phyloP scores from a whole-genome alignment of 2,888 invertebrate genomes.

The Athalia cordata region DNA sequence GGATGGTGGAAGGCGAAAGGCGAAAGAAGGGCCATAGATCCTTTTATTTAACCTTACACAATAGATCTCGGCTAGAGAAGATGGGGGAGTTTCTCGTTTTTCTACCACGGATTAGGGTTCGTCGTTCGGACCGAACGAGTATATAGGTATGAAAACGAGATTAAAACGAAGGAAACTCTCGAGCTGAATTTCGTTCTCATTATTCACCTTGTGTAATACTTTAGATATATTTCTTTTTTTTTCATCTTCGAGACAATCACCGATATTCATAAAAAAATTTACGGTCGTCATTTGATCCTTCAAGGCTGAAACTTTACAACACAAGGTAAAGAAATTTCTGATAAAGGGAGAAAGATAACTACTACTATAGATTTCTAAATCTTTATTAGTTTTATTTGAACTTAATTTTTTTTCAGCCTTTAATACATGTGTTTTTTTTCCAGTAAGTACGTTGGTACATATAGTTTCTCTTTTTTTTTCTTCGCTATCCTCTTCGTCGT shows the following conservation, averaged over 20 bases:
- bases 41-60: conserved; percentile 32
- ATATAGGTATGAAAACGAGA: conserved; percentile 7
- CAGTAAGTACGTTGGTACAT: too few relatives aligned
- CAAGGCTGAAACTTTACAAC: too few relatives aligned
- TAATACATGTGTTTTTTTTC: too few relatives aligned
- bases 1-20: conserved; percentile 1
- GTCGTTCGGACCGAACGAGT: conserved; percentile 10
- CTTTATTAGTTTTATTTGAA: too few relatives aligned
- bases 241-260: too few relatives aligned
- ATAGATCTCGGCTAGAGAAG: neutral
- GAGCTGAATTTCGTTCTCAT: neutral
- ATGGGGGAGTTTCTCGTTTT: conserved; percentile 10
- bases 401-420: too few relatives aligned
- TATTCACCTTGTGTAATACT: neutral
- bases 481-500: too few relatives aligned
- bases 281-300: too few relatives aligned
- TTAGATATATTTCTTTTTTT: neutral
- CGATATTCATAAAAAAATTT: too few relatives aligned
- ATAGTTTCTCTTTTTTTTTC: too few relatives aligned
- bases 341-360: neutral
- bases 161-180: neutral
- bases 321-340: too few relatives aligned
- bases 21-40: neutral
- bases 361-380: neutral
- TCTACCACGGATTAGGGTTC: neutral